Evolutionary conservation across 2,888 invertebrate genomes (phyloP).

Genomic region (Brassicogethes aeneus): DNA sequence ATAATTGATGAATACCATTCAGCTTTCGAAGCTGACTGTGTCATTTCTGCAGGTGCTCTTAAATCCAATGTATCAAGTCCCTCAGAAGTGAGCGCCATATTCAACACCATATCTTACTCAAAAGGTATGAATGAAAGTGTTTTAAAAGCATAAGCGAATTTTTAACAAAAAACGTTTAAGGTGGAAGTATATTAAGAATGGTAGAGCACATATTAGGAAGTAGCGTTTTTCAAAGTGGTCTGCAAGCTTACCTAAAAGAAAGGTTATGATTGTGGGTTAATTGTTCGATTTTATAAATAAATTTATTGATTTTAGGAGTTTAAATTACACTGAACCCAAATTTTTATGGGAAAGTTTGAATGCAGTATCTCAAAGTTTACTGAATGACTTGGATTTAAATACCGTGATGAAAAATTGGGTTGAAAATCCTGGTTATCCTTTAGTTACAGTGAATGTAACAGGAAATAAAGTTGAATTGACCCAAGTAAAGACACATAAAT

Average conservation of each 20-base stretch:
- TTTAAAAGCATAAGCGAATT: neutral
- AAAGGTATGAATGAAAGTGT: constrained; percentile 18
- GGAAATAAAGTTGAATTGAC: constrained; percentile 7
- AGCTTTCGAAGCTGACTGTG: constrained; percentile 20
- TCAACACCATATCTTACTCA: constrained; percentile 16
- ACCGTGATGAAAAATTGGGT: constrained; percentile 18
- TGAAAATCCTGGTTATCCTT: constrained; percentile 15
- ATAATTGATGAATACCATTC: constrained; percentile 56
- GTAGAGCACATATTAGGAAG: constrained; percentile 19
- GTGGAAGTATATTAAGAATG: constrained; percentile 22
- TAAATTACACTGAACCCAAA: constrained; percentile 10
- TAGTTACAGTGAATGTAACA: constrained; percentile 11
- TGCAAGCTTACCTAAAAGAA: constrained; percentile 15
- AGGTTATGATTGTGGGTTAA: too few species aligned
- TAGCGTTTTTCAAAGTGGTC: constrained; percentile 15
- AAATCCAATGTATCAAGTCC: constrained; percentile 10
- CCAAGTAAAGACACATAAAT: constrained; percentile 11
- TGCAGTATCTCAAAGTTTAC: constrained; percentile 3
- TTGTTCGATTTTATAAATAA: neutral
- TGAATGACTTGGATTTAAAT: constrained; percentile 9
- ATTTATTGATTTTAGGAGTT: constrained; percentile 4
- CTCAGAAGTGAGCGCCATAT: constrained; percentile 12
- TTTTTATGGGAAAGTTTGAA: constrained; percentile 12
- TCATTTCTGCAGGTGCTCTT: constrained; percentile 9
- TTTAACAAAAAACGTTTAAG: too few species aligned